Evolutionary conservation across 2,888 invertebrate species (phyloP).

Genomic region (Noctua fimbriata): DNA sequence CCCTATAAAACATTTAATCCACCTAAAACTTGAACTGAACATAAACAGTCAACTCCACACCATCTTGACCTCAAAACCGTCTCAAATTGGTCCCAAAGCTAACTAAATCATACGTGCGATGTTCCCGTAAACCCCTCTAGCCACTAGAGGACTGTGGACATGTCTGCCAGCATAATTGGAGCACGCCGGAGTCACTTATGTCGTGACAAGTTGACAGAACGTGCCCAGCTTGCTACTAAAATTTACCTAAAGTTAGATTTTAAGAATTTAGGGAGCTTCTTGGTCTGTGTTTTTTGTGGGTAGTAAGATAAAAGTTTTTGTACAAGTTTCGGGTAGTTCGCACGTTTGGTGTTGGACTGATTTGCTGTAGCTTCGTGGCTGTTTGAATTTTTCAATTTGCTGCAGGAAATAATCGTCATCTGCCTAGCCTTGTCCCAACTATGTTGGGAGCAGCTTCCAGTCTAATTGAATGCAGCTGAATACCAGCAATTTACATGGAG

Average conservation of each 20-base stretch:
- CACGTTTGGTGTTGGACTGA: conserved; percentile 1
- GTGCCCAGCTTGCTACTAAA: conserved; percentile 65
- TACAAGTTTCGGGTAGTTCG: conserved; percentile 23
- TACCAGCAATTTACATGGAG: background rate
- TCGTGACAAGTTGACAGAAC: conserved; percentile 69
- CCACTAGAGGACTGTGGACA: conserved; percentile 67
- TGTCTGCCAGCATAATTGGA: conserved; percentile 68
- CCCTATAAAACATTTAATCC: conserved; percentile 34
- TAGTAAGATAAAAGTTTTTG: conserved; percentile 34
- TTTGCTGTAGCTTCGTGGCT: background rate
- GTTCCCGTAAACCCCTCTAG: conserved; percentile 65
- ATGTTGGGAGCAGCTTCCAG: background rate
- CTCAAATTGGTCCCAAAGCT: conserved; percentile 66
- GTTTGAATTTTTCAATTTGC: conserved; percentile 6
- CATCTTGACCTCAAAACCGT: conserved; percentile 66
- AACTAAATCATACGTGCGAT: conserved; percentile 69
- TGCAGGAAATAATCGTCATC: background rate
- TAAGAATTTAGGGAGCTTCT: conserved; percentile 52
- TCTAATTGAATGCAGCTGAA: background rate
- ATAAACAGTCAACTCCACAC: conserved; percentile 56
- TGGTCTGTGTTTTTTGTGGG: conserved; percentile 27
- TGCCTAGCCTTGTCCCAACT: background rate
- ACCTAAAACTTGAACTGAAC: conserved; percentile 40
- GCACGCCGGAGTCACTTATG: conserved; percentile 69
- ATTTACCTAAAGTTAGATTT: conserved; percentile 66